Evolutionary conservation across 2,888 invertebrate species (phyloP), one percentile per base, ranked within the genome.

Genomic region (Diarsia rubi): DNA sequence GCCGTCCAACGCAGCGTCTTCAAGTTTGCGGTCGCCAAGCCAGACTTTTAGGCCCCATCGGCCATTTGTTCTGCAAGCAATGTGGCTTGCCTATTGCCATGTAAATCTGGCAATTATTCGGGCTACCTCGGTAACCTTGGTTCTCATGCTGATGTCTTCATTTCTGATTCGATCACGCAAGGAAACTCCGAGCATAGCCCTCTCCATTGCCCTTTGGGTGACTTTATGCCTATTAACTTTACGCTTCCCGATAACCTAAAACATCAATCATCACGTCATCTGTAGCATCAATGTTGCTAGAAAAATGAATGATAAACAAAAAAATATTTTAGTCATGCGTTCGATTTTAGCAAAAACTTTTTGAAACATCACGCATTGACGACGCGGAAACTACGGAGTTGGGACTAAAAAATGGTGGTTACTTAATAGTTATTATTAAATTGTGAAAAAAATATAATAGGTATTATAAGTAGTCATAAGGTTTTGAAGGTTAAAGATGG

Each of bases 341-440:
- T 64, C 14, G 37, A 83, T 57, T 74, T 60, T 57, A 31, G 49
- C 4, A 45, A 78, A 84, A 85, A 69, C 71, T 73, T 83, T 64
- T 85, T 64, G 57, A 57, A 62, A n/a, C 73, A 66, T 81, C 81
- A 78, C 70, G 82, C 73, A 66, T 71, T 47, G 57, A 76, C 47
- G 60, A 86, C 37, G 59, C 86, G 86, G 87, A 86, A 86, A 85
- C 83, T 77, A 19, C 31, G 66, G 59, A 79, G 70, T 75, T 69
- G 0, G 11, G 59, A 78, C 63, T 85, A 87, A 85, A 86, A 86
- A 82, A 70, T 54, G 31, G 63, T 75, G 42, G 63, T 75, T 70
- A 69, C 69, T 54, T 27, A 75, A 69, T 77, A 71, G 72, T 78
- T 65, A 76, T 76, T 76, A 75, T 71, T 37, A 81, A 44, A 49